A percentile compares a stretch with the other conserved stretches of the same genome.
Conservation (phyloP, 2,888 invertebrate genomes). For the Hybos culiciformis region DNA sequence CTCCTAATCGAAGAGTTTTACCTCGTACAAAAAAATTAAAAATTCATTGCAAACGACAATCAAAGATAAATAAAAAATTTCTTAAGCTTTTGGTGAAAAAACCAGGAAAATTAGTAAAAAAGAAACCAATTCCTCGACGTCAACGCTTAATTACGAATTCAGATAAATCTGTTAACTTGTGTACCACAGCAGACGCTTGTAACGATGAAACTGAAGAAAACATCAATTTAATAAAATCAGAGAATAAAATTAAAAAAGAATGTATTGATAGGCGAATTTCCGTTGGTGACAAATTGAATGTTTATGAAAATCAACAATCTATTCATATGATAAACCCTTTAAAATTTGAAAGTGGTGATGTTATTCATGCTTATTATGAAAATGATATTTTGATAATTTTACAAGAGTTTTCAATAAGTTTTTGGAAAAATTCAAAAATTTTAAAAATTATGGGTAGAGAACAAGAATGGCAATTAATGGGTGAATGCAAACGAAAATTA, state of each 20-base stretch:
- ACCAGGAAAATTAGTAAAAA: not conserved
- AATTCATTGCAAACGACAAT: not conserved
- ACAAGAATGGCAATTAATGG: conserved; percentile 26
- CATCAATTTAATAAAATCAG: too few species aligned
- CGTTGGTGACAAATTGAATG: too few species aligned
- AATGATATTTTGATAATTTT: conserved; percentile 28
- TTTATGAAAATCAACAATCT: too few species aligned
- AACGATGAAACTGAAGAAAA: not conserved
- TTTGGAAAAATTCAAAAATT: conserved; percentile 31
- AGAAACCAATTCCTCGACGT: not conserved
- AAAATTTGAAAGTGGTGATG: conserved; percentile 23
- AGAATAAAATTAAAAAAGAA: too few species aligned
- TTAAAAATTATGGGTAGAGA: conserved; percentile 21
- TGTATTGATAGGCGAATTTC: too few species aligned
- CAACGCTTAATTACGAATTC: not conserved
- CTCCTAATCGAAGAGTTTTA: too few species aligned
- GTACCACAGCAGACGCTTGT: not conserved
- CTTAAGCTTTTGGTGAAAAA: not conserved
- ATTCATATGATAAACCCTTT: conserved; percentile 32
- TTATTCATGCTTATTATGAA: conserved; percentile 28
- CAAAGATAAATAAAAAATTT: not conserved
- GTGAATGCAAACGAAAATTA: conserved; percentile 23
- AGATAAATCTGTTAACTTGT: not conserved
- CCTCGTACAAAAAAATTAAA: not conserved
- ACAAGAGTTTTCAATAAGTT: conserved; percentile 26